Evolutionary conservation across 2,888 invertebrate species (phyloP), one percentile per base, ranked within the genome.

Genomic region (Cylindroiulus punctatus): DNA sequence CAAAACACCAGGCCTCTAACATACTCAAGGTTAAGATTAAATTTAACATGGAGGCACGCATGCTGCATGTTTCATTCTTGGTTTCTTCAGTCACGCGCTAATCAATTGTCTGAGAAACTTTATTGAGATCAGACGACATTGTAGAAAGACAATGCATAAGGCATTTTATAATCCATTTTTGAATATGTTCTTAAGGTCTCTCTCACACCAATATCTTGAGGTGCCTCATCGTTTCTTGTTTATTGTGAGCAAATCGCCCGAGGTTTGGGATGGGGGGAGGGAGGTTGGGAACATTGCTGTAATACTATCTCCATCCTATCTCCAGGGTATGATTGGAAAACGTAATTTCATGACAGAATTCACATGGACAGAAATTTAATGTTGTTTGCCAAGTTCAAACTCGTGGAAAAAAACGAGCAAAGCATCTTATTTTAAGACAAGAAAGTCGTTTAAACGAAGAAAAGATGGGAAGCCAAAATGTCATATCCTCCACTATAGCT

Each of bases 311-410:
- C 32, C 26, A 84, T 84, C 52, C 84, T n/a, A 52, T 84, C 84
- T 81, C 85, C 8, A 22, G 76, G 85, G 85, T 81, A 81, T 85
- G 85, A 85, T 85, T 85, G 85, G 52, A 85, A 84, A 83, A 85
- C 44, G 85, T 36, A 85, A 85, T 85, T 85, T 85, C 40, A 85
- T 85, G 85, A 85, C 85, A 81, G 85, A 85, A 85, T 85, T 85
- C 85, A 85, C 65, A 81, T 81, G 36, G 85, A 40, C 57, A 76
- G 85, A 85, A 85, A 85, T 85, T 85, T 85, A 85, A 85, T 85
- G 76, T 81, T 85, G 85, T 85, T 85, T 85, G 76, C 85, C 12
- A 30, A 76, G 85, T 85, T 76, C 85, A 81, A 85, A 81, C 36
- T 19, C 7, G 76, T 76, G 85, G 76, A 85, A 65, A 57, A 85